A percentile compares a stretch with the other conserved stretches of the same genome.
Conservation (phyloP, 2,888 invertebrate genomes). For the Osmoderma eremita region DNA sequence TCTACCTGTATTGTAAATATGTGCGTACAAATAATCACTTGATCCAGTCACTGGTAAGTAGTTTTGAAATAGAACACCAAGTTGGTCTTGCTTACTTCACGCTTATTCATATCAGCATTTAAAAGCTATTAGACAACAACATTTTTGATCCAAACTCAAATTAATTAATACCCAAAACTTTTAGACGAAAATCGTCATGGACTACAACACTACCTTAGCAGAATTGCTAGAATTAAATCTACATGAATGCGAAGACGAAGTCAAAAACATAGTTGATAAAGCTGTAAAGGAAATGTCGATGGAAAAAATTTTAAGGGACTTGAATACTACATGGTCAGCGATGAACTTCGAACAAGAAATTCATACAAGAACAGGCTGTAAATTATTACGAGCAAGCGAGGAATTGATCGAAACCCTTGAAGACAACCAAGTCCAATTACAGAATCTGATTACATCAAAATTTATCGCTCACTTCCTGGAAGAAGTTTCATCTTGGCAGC, state of each 20-base stretch:
- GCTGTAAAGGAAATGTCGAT: conserved; percentile 99
- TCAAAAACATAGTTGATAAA: conserved; percentile 96
- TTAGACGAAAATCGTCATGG: conserved; percentile 94
- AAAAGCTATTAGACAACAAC: background rate
- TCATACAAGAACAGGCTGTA: conserved; percentile 88
- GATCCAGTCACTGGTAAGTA: conserved; percentile 38
- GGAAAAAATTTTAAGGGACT: conserved; percentile 92
- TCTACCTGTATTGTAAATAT: conserved; percentile 18
- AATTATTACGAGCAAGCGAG: conserved; percentile 88
- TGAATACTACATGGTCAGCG: conserved; percentile 90
- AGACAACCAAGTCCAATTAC: conserved; percentile 97
- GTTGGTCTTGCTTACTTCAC: conserved; percentile 1
- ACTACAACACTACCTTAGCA: conserved; percentile 89
- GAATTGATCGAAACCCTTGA: conserved; percentile 96
- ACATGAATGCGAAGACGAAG: conserved; percentile 97
- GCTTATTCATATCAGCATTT: conserved; percentile 16
- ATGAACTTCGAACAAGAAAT: conserved; percentile 94
- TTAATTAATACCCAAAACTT: conserved; percentile 44
- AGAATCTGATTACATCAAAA: conserved; percentile 96
- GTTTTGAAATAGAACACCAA: conserved; percentile 26
- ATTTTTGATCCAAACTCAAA: background rate
- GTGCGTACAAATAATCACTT: conserved; percentile 24
- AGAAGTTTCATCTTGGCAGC: conserved; percentile 95
- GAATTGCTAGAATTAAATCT: conserved; percentile 91
- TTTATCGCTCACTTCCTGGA: conserved; percentile 95